Base-by-base conservation (phyloP, 2,888 invertebrate species). In the Tenthredo livida region DNA sequence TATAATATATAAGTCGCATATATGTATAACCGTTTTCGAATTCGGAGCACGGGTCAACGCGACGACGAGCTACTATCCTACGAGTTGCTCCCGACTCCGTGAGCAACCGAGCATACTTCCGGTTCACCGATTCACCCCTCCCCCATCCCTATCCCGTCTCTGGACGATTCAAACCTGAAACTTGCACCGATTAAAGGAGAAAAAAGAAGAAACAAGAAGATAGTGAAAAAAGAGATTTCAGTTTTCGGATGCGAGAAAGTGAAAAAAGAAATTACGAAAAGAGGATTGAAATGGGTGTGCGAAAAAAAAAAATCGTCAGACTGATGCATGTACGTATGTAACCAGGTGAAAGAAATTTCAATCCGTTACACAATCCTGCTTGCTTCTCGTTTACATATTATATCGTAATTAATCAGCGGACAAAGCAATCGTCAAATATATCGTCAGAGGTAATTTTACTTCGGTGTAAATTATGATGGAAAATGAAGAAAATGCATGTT, bases 61-160 rank as follows among this genome's bases (percentile, higher is more conserved):
- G 50, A 29, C 25, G 54, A 54, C 77, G 25, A 77, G 47, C 17
- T 21, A 73, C 17, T n/a, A 77, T 33, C 2, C 77, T 67, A 29
- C 77, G 50, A 50, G 77, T 9, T 75, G 54, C 50, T 77, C 80
- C 40, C 58, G 50, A 77, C 37, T 80, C 80, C 40, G 61, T 92
- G 92, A 87, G 91, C 92, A 92, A 90, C 92, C 90, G 91, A 90
- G 90, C 92, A 89, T 91, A 90, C 90, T 92, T 92, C 92, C 92
- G 92, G 90, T 89, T 92, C 91, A 90, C 92, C 92, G 92, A 92
- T 92, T 90, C 90, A 91, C 91, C 92, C 92, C 91, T 88, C 86
- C 91, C 88, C 86, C 78, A 80, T 73, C 86, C 61, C 67, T 29
- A 29, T 70, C 17, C 54, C 70, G 29, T 25, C 70, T 82, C 58